Evolutionary conservation across 2,797 vertebrate species (phyloP).

Genomic region (Silurus lanzhouensis): DNA sequence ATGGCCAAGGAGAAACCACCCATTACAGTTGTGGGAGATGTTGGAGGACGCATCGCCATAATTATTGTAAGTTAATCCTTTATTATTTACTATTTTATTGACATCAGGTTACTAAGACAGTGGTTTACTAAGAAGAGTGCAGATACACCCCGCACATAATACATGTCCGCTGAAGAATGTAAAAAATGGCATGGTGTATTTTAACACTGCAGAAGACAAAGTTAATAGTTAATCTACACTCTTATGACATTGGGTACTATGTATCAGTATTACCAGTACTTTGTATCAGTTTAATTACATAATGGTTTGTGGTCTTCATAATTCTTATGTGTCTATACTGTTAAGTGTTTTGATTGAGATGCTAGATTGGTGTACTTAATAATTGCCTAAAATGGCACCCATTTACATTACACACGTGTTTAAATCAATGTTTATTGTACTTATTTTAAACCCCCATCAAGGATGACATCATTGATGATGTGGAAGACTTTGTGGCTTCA

Average conservation of each 20-base stretch:
- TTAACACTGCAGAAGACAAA: not conserved
- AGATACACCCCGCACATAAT: not conserved
- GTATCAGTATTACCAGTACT: too few relatives aligned
- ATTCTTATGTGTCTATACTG: not conserved
- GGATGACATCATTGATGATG: slow-evolving; percentile 98
- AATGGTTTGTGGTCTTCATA: not conserved
- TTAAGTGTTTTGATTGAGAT: not conserved
- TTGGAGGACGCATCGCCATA: slow-evolving; percentile 96
- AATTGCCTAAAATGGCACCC: not conserved
- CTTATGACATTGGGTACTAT: not conserved
- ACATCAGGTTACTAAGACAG: too few relatives aligned
- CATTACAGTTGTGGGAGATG: slow-evolving; percentile 95
- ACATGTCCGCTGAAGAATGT: not conserved
- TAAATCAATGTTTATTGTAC: not conserved
- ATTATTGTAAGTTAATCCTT: slow-evolving; percentile 84
- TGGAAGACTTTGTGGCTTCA: slow-evolving; percentile 94
- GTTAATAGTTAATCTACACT: not conserved
- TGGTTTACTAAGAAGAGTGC: not conserved
- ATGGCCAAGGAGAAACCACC: slow-evolving; percentile 99
- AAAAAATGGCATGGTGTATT: not conserved
- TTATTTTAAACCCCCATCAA: slow-evolving; percentile 57
- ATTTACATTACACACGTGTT: not conserved
- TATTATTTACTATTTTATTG: not conserved
- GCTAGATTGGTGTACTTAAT: not conserved
- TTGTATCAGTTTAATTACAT: not conserved